Evolutionary conservation across 1,140 invertebrate species (phyloP).

Genomic region (Dinoponera quadriceps): DNA sequence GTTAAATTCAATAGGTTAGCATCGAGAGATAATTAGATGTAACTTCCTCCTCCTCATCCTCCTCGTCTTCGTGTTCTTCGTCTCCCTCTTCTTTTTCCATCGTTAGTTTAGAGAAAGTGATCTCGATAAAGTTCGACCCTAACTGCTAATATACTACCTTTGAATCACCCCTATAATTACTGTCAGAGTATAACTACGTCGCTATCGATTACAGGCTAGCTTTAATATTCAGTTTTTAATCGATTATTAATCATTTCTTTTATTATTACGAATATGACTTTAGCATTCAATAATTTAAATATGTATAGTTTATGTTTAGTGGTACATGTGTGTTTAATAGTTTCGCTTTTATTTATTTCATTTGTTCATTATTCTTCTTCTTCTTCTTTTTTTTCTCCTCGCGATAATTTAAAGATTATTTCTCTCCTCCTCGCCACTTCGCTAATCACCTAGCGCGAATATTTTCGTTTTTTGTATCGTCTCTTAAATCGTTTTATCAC

Average conservation of each 20-base stretch:
- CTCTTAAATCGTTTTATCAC: not conserved
- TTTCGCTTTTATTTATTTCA: constrained; percentile 66
- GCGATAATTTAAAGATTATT: constrained; percentile 76
- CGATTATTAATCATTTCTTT: constrained; percentile 81
- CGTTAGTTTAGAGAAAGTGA: constrained; percentile 82
- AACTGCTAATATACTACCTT: constrained; percentile 80
- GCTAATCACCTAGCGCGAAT: constrained; percentile 28
- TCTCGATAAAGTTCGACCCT: constrained; percentile 83
- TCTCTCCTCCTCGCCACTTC: constrained; percentile 67
- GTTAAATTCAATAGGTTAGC: constrained; percentile 76
- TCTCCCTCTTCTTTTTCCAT: constrained; percentile 28
- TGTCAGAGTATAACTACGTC: constrained; percentile 81
- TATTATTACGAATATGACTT: constrained; percentile 82
- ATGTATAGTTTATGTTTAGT: constrained; percentile 84
- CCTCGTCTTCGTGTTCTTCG: no score
- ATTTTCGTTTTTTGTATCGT: not conserved
- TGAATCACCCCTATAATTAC: constrained; percentile 80
- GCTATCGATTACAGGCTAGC: constrained; percentile 82
- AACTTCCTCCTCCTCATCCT: constrained; percentile 21
- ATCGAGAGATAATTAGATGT: constrained; percentile 78
- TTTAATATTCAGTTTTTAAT: constrained; percentile 81
- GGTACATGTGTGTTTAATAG: constrained; percentile 79
- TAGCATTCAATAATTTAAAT: constrained; percentile 85
- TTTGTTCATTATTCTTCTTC: constrained; percentile 28
- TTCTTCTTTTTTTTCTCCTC: constrained; percentile 59